A percentile compares a stretch with the other conserved stretches of the same genome.
phyloP scores from a whole-genome alignment of 2,113 vertebrate species.

The Sterna hirundo region DNA sequence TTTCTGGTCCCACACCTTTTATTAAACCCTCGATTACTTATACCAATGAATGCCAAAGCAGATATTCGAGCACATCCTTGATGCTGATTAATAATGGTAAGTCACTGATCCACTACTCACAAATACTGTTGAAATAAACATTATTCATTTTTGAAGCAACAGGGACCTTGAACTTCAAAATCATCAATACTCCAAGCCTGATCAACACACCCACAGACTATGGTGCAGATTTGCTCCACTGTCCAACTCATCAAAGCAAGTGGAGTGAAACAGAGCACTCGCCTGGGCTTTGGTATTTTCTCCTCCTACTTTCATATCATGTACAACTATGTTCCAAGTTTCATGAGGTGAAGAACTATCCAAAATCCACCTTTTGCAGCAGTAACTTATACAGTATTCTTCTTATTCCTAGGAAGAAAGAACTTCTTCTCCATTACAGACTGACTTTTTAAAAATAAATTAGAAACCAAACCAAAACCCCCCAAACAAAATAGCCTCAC shows the following conservation, averaged over 20 bases:
- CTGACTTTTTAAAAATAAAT: not conserved
- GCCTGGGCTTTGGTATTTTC: not conserved
- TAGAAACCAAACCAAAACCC: fast-evolving
- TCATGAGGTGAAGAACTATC: not conserved
- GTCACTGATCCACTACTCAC: not conserved
- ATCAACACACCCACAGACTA: not conserved
- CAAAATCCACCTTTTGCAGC: not conserved
- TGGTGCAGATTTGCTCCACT: not conserved
- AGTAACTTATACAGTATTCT: not conserved
- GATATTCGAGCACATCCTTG: not conserved
- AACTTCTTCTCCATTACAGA: not conserved
- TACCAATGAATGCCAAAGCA: not conserved
- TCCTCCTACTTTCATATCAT: not conserved
- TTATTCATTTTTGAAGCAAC: not conserved
- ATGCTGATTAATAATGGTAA: not conserved
- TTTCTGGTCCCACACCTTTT: not conserved
- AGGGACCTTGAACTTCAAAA: not conserved
- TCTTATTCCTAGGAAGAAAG: not conserved
- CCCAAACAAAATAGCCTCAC: not conserved
- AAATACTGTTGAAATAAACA: not conserved
- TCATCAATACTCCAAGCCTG: not conserved
- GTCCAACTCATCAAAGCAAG: not conserved
- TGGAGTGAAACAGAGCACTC: not conserved
- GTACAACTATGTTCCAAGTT: not conserved
- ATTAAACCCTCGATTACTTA: not conserved